A percentile compares a stretch with the other conserved stretches of the same genome.
Evolutionary conservation across 2,888 invertebrate genomes (phyloP).

Genomic region (Octonoba sinensis): DNA sequence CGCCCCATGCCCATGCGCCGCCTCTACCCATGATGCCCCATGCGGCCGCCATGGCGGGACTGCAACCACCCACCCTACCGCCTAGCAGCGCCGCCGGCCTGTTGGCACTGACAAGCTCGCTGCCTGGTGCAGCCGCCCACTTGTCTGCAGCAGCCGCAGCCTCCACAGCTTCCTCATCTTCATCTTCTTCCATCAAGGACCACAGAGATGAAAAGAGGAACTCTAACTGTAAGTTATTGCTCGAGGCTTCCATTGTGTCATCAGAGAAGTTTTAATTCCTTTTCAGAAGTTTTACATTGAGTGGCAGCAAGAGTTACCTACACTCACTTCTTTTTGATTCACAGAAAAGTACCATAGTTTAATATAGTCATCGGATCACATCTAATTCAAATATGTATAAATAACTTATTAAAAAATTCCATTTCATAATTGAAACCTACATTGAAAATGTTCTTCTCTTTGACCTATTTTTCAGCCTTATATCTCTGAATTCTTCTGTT

Average conservation of each 20-base stretch:
- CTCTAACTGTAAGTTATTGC: slow-evolving; percentile 63
- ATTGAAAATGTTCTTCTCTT: no score
- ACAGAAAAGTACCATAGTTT: no score
- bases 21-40: slow-evolving; percentile 72
- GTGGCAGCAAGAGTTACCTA: no score
- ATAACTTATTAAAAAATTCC: no score
- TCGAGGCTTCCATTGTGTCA: not conserved
- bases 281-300: no score
- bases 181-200: slow-evolving; percentile 65
- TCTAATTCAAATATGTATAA: no score
- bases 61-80: slow-evolving; percentile 68
- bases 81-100: slow-evolving; percentile 69
- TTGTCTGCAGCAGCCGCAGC: slow-evolving; percentile 76
- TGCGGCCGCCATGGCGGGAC: slow-evolving; percentile 68
- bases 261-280: not conserved
- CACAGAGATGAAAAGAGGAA: slow-evolving; percentile 66
- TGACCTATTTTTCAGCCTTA: no score
- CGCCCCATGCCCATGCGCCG: slow-evolving; percentile 76
- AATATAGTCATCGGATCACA: no score
- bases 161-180: slow-evolving; percentile 69
- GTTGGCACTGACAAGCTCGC: slow-evolving; percentile 68
- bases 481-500: no score
- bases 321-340: no score
- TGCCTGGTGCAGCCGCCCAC: slow-evolving; percentile 68
- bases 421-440: no score